Conservation (phyloP, 2,113 vertebrate species). For the Empidonax traillii region DNA sequence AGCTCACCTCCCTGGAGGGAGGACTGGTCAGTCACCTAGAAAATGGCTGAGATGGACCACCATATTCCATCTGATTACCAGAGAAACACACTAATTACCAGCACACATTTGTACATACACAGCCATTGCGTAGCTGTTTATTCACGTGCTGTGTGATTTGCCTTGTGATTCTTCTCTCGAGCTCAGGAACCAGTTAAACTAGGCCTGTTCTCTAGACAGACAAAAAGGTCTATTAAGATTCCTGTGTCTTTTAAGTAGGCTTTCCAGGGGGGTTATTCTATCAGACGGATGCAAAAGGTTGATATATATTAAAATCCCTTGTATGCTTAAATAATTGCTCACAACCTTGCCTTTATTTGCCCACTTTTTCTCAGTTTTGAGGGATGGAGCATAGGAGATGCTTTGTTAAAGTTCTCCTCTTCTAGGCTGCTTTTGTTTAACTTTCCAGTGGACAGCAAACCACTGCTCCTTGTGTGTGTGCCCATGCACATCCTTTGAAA, state of each 20-base stretch:
- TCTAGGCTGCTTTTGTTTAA: neutral
- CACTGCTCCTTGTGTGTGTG: neutral
- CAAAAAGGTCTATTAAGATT: neutral
- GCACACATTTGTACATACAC: neutral
- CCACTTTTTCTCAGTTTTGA: neutral
- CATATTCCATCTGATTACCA: neutral
- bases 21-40: neutral
- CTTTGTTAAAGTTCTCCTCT: neutral
- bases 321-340: neutral
- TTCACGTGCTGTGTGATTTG: neutral
- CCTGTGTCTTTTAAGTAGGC: neutral
- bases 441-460: neutral
- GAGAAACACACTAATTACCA: neutral
- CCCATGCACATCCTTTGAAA: neutral
- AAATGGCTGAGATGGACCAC: neutral
- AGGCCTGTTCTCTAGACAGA: neutral
- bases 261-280: neutral
- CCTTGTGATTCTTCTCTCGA: neutral
- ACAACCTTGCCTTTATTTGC: neutral
- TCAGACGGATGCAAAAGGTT: neutral
- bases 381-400: fast-evolving
- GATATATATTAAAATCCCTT: neutral
- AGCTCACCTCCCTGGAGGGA: neutral
- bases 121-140: neutral
- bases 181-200: neutral